Evolutionary conservation across 2,113 vertebrate genomes (phyloP), one percentile per base, ranked within the genome.

Genomic region (Bambusicola thoracicus): DNA sequence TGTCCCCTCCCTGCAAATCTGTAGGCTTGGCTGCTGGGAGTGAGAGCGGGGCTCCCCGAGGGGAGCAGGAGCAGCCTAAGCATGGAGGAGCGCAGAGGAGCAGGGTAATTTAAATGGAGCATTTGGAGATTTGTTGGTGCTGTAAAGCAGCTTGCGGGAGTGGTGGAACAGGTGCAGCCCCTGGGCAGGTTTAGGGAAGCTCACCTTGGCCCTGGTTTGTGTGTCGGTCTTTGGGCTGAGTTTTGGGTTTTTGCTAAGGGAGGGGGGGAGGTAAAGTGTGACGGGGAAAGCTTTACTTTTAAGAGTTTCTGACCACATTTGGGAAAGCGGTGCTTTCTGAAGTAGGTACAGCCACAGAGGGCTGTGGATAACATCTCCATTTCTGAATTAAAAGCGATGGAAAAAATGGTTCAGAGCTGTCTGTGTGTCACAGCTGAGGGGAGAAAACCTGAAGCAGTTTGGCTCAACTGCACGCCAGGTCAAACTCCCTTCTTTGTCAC

Each of bases 331-430:
- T 86, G 2, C 84, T 79, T 94, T 87, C 72, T 86, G 80, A 81
- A 49, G n/a, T 29, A 56, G 1, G 1, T 56, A 5, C 22, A 89
- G 49, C 20, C 21, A 13, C 68, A 81, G 77, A 78, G 83, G 32
- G 29, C n/a, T 75, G 51, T 58, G 70, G 68, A 59, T 79, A 68
- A 46, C 3, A 8, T 66, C 34, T 90, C 66, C 0, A 0, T 74
- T 81, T 90, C 68, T 88, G 86, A 75, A 83, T 72, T 83, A 86
- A 90, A 88, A 84, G 27, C 51, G 83, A 75, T 38, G 30, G 80
- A 51, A 66, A 86, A 76, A 48, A 48, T 21, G 67, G 29, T 76
- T 88, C 36, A 61, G 69, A 34, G n/a, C 32, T 69, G 11, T 21
- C 59, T 58, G 46, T 49, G 62, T 82, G 49, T 51, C 70, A 69